Evolutionary conservation across 2,888 invertebrate genomes (phyloP).

Genomic region (Hemicrepidius hirtus): DNA sequence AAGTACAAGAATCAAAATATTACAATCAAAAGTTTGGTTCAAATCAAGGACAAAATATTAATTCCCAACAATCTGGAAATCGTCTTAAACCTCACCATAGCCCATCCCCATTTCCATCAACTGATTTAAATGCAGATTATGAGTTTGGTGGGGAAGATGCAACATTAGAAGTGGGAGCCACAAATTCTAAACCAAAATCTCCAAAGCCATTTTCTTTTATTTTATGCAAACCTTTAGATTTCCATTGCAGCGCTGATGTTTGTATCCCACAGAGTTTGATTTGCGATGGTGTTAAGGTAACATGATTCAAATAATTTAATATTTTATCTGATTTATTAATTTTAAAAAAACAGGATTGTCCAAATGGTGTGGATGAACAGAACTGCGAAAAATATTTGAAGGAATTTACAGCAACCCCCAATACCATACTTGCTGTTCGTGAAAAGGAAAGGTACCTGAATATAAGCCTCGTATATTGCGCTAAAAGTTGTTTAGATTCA

Average conservation of each 20-base stretch:
- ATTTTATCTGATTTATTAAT: background rate
- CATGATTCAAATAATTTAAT: background rate
- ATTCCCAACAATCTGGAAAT: background rate
- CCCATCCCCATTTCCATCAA: constrained; percentile 49
- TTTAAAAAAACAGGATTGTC: constrained; percentile 78
- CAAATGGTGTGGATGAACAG: constrained; percentile 75
- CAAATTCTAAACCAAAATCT: background rate
- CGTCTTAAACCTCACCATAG: background rate
- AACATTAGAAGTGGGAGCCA: constrained; percentile 46
- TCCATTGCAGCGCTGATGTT: constrained; percentile 65
- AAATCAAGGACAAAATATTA: background rate
- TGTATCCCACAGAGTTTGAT: constrained; percentile 75
- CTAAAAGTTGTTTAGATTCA: constrained; percentile 74
- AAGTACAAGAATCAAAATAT: background rate
- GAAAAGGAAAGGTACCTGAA: constrained; percentile 76
- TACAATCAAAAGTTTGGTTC: background rate
- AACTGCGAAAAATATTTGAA: constrained; percentile 72
- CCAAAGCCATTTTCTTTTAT: background rate
- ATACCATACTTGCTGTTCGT: constrained; percentile 71
- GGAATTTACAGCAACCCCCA: constrained; percentile 70
- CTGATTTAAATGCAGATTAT: constrained; percentile 67
- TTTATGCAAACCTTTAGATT: constrained; percentile 38
- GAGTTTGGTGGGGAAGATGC: constrained; percentile 66
- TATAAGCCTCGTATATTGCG: constrained; percentile 75
- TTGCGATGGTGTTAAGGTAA: constrained; percentile 75